Evolutionary conservation across 92 coral and sea anemone genomes (phyloP), one percentile per base, ranked within the genome.

Genomic region (Plumapathes pennacea): DNA sequence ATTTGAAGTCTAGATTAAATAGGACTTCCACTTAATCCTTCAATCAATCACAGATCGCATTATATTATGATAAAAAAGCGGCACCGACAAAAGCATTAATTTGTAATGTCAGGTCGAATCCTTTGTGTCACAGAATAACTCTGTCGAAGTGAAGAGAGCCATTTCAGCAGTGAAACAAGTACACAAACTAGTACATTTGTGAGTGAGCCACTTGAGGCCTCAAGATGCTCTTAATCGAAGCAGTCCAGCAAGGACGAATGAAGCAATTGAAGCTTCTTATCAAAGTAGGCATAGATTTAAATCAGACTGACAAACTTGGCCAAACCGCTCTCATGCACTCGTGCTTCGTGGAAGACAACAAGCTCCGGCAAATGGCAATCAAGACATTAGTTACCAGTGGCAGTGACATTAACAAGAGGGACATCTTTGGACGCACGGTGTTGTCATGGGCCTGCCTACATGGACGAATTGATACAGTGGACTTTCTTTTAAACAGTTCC

Each of bases 241-340:
- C 96, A 19, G 86, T 83, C 7, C 51, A 71, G 10, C 63, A 50
- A 1, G 90, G 81, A 14, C 55, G 96, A 44, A 34, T 62, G 4
- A 59, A 50, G 5, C 96, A 88, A 64, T 86, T 83, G 22, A 69
- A 80, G 38, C 59, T 83, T 33, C 82, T 88, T 8, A 50, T 88
- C 29, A 88, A 78, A 50, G 83, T 85, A 1, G 96, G 96, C 32
- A 66, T 88, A 8, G 79, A 88, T 18, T 51, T 83, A 9, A 75
- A 88, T 28, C 45, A 66, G 21, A 32, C 48, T 13, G 96, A 88
- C 64, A 72, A 83, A 46, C 50, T 68, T 10, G 90, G 96, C 13
- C 81, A 57, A 46, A 88, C 96, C 1, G 96, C 86, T 0, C 83
- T 88, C 5, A 69, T 88, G 7, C 86, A 88, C 47, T 77, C 72